Percentiles rank a stretch among this genome's conserved stretches.
Evolutionary conservation across 2,797 vertebrate species (phyloP).

Genomic region (Clarias fuscus): DNA sequence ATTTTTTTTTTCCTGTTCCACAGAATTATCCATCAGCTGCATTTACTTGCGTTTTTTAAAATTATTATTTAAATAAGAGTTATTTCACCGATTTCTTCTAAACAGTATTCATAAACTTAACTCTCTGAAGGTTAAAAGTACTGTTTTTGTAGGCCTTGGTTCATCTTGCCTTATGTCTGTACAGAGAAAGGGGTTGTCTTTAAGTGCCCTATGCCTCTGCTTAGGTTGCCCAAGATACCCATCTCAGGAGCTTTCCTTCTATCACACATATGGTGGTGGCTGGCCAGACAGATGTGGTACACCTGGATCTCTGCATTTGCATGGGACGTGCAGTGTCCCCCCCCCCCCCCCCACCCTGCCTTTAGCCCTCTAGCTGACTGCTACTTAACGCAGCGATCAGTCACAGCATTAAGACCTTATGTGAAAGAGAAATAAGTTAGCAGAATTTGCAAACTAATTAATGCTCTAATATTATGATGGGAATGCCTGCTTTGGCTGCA

Average conservation of each 20-base stretch:
- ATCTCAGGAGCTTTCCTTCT: constrained; percentile 75
- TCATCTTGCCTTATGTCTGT: constrained; percentile 50
- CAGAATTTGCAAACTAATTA: constrained; percentile 17
- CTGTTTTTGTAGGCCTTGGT: constrained; percentile 41
- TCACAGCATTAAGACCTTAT: constrained; percentile 53
- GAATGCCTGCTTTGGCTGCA: constrained; percentile 65
- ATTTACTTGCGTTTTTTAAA: constrained; percentile 21
- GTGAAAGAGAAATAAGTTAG: constrained; percentile 39
- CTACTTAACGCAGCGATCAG: constrained; percentile 29
- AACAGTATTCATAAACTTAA: constrained; percentile 65
- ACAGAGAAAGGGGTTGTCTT: constrained; percentile 49
- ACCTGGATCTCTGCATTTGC: constrained; percentile 67
- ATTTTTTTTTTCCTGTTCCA: constrained; percentile 25
- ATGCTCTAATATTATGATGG: constrained; percentile 46
- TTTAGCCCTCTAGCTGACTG: constrained; percentile 35
- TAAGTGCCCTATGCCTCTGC: constrained; percentile 72
- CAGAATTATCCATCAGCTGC: constrained; percentile 17
- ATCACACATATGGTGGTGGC: constrained; percentile 74
- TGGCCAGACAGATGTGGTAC: constrained; percentile 77
- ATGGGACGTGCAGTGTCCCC: constrained; percentile 61
- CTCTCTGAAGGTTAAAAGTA: constrained; percentile 63
- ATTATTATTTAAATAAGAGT: background rate
- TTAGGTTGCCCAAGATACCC: constrained; percentile 78
- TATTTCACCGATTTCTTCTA: constrained; percentile 59
- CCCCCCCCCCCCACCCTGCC: background rate